Conservation (phyloP, 2,113 vertebrate species). For the Cnemophilus loriae region DNA sequence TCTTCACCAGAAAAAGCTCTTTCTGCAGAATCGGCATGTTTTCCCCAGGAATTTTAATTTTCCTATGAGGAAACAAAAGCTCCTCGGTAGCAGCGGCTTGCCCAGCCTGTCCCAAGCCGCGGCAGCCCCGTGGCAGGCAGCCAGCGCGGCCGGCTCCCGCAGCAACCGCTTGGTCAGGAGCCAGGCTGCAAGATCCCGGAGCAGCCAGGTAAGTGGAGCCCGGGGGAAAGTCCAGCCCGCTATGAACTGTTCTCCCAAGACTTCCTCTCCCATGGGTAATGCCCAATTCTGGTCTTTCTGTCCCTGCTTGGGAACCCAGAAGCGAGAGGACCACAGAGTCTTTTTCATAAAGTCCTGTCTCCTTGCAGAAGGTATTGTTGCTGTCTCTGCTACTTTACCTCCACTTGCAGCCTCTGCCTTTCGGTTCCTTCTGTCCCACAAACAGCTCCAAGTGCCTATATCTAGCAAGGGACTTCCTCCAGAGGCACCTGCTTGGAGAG, state of each 20-base stretch:
- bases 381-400: background rate
- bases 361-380: background rate
- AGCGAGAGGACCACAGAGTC: background rate
- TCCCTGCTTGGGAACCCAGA: background rate
- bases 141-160: background rate
- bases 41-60: constrained; percentile 17
- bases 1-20: background rate
- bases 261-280: background rate
- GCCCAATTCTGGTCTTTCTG: background rate
- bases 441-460: background rate
- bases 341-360: background rate
- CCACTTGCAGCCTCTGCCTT: background rate
- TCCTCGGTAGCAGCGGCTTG: background rate
- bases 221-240: background rate
- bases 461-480: background rate
- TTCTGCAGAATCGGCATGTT: constrained; percentile 4
- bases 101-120: background rate
- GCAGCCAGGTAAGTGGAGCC: constrained; percentile 13
- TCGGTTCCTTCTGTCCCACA: background rate
- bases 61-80: constrained; percentile 23
- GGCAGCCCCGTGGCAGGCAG: background rate
- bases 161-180: background rate
- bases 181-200: background rate
- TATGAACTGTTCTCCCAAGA: background rate
- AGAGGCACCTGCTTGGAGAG: fast-evolving